Evolutionary conservation across 2,888 invertebrate genomes (phyloP).

Genomic region (Dendrolimus pini): DNA sequence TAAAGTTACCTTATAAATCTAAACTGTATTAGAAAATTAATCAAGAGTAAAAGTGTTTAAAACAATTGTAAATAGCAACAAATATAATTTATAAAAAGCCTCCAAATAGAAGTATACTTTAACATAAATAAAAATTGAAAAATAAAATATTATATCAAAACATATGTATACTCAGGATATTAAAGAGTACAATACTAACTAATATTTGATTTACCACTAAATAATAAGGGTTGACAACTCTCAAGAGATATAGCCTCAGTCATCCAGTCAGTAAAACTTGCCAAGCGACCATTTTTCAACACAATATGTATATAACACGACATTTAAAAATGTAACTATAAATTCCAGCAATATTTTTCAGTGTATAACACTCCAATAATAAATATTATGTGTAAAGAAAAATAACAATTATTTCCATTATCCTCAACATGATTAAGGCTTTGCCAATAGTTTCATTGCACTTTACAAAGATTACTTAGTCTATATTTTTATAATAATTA

Average conservation of each 20-base stretch:
- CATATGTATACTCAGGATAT: slow-evolving; percentile 26
- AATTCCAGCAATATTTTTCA: slow-evolving; percentile 50
- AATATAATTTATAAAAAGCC: slow-evolving; percentile 56
- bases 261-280: slow-evolving; percentile 14
- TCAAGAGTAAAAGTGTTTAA: slow-evolving; percentile 46
- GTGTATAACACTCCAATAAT: slow-evolving; percentile 57
- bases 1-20: slow-evolving; percentile 17
- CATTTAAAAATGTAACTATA: slow-evolving; percentile 33
- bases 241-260: slow-evolving; percentile 44
- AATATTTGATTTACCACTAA: slow-evolving; percentile 11
- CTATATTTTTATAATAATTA: slow-evolving; percentile 21
- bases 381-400: slow-evolving; percentile 50
- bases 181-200: slow-evolving; percentile 29
- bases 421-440: slow-evolving; percentile 60
- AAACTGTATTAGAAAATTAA: slow-evolving; percentile 43
- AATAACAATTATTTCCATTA: slow-evolving; percentile 50
- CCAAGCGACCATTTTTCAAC: slow-evolving; percentile 19
- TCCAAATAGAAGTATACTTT: slow-evolving; percentile 49
- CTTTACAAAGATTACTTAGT: slow-evolving; percentile 46
- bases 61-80: slow-evolving; percentile 72
- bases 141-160: slow-evolving; percentile 35
- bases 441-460: slow-evolving; percentile 67
- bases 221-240: slow-evolving; percentile 31
- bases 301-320: slow-evolving; percentile 23
- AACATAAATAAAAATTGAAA: slow-evolving; percentile 49